These are phyloP conservation scores for Monochamus saltuarius DNA, from an alignment of 1,140 invertebrate species.

Conservation along the genomic window DNA sequence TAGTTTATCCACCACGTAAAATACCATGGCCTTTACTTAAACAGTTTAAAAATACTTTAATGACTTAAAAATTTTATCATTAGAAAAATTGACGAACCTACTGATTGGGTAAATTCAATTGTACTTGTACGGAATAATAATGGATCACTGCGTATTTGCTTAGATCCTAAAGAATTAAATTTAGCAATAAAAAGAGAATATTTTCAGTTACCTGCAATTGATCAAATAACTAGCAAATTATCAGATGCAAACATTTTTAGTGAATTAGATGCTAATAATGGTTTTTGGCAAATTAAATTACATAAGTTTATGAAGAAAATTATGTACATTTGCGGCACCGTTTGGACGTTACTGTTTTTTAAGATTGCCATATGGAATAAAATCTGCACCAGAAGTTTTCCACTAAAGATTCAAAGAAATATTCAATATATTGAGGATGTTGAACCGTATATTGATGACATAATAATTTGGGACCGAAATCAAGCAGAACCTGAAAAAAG, in stretches of 20 bases:
- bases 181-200: conserved; percentile 50
- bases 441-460: conserved; percentile 47
- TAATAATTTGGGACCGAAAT: conserved; percentile 41
- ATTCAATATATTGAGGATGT: conserved; percentile 40
- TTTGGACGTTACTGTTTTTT: conserved; percentile 48
- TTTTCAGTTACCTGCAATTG: conserved; percentile 51
- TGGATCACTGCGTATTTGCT: conserved; percentile 52
- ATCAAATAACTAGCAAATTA: conserved; percentile 51
- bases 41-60: conserved; percentile 8
- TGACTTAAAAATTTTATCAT: no score
- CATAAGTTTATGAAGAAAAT: conserved; percentile 44
- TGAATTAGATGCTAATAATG: conserved; percentile 52
- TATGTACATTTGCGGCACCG: conserved; percentile 50
- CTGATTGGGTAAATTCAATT: conserved; percentile 54
- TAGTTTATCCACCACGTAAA: conserved; percentile 20
- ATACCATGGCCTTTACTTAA: conserved; percentile 14
- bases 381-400: conserved; percentile 51
- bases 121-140: conserved; percentile 54
- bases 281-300: conserved; percentile 45
- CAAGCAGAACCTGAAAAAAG: conserved; percentile 35
- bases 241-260: conserved; percentile 50
- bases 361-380: conserved; percentile 50
- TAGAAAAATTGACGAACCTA: conserved; percentile 43
- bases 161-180: conserved; percentile 57
- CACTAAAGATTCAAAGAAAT: conserved; percentile 44